phyloP scores from a whole-genome alignment of 2,888 invertebrate species.

The Saturnia japonica region DNA sequence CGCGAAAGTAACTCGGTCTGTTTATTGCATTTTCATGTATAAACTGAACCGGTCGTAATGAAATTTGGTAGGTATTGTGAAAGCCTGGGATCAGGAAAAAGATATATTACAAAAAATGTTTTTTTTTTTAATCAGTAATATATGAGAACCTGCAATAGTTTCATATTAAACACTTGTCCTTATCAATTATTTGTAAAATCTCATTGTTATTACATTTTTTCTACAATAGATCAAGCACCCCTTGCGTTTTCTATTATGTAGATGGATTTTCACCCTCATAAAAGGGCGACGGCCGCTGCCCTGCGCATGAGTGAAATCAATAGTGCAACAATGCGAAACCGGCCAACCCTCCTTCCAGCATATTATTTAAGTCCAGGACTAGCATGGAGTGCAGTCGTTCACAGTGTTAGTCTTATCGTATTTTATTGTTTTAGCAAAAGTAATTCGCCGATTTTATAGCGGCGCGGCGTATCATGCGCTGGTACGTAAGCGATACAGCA shows the following conservation, averaged over 20 bases:
- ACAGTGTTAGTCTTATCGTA: constrained; percentile 65
- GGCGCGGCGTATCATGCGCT: constrained; percentile 68
- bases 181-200: constrained; percentile 7
- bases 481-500: constrained; percentile 57
- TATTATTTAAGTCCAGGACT: constrained; percentile 29
- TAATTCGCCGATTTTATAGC: constrained; percentile 66
- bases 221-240: not conserved
- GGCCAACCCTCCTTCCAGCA: constrained; percentile 39
- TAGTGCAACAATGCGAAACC: constrained; percentile 54
- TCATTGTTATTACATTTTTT: not conserved
- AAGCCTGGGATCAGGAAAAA: too few species aligned
- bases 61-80: too few species aligned
- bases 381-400: constrained; percentile 27
- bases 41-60: too few species aligned
- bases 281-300: constrained; percentile 52
- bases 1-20: too few species aligned
- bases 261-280: constrained; percentile 48
- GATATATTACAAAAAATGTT: too few species aligned
- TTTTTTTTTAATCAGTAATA: not conserved
- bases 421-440: constrained; percentile 75
- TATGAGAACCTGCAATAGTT: not conserved
- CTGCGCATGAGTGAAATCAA: constrained; percentile 76
- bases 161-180: constrained; percentile 6
- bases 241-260: constrained; percentile 18
- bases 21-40: too few species aligned